Percentiles rank a stretch among this genome's conserved stretches.
phyloP scores from a whole-genome alignment of 2,797 vertebrate genomes.

The Pangasius djambal region DNA sequence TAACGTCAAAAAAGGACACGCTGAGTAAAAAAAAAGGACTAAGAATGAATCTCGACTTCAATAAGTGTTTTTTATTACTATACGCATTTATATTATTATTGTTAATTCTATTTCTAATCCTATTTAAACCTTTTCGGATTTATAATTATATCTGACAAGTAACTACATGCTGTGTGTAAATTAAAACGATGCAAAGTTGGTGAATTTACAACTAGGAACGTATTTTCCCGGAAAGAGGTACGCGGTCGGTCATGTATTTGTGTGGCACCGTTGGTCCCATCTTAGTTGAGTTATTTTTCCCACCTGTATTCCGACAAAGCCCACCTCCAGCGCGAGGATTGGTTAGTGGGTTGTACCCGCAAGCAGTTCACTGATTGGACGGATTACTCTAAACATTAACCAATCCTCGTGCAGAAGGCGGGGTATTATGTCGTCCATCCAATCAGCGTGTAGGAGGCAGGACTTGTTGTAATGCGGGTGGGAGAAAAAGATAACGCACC shows the following conservation, averaged over 20 bases:
- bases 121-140: not conserved
- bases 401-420: not conserved
- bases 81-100: not conserved
- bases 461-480: constrained; percentile 16
- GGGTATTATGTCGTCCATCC: too few relatives aligned
- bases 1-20: not conserved
- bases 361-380: not conserved
- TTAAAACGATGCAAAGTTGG: not conserved
- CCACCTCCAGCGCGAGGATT: not conserved
- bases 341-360: not conserved
- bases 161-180: not conserved
- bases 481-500: constrained; percentile 64
- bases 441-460: not conserved
- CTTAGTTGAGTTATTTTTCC: not conserved
- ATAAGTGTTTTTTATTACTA: not conserved
- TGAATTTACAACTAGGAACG: constrained; percentile 20
- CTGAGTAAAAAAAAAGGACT: not conserved
- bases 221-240: constrained; percentile 11
- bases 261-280: constrained; percentile 73
- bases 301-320: not conserved
- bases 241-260: constrained; percentile 60
- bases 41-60: not conserved
- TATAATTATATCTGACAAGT: not conserved
- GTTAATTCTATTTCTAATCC: not conserved
- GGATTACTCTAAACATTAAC: not conserved